Conservation (phyloP, 2,797 vertebrate genomes). For the Chromobotia macracanthus region DNA sequence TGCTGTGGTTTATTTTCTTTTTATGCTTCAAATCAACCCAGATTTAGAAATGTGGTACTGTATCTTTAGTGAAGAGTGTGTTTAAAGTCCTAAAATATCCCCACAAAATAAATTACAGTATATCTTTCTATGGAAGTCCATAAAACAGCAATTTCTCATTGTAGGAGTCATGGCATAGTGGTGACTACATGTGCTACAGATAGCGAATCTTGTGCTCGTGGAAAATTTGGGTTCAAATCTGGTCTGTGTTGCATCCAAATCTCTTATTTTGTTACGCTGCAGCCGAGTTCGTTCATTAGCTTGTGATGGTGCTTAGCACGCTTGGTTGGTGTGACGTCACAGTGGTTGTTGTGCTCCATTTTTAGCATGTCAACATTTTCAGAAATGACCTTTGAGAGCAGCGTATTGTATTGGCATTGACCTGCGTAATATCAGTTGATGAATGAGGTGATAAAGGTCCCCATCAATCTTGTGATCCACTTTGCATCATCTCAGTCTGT, state of each 20-base stretch:
- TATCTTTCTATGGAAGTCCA: not conserved
- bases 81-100: conserved; percentile 42
- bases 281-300: not conserved
- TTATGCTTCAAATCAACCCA: conserved; percentile 44
- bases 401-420: conserved; percentile 23
- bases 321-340: not conserved
- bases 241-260: not conserved
- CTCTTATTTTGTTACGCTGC: no score
- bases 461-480: conserved; percentile 40
- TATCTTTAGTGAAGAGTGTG: conserved; percentile 21
- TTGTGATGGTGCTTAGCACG: not conserved
- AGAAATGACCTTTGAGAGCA: conserved; percentile 30
- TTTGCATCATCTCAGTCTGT: conserved; percentile 24
- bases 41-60: conserved; percentile 50
- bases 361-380: conserved; percentile 20
- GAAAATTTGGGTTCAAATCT: not conserved
- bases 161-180: not conserved
- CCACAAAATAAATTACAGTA: conserved; percentile 3
- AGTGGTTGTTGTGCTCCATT: not conserved
- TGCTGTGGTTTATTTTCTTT: conserved; percentile 39
- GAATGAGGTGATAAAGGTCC: conserved; percentile 37
- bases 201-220: not conserved
- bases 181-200: not conserved
- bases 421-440: conserved; percentile 38
- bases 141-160: not conserved